These are phyloP conservation scores for Bombus affinis DNA, from an alignment of 1,140 invertebrate species.

Conservation along the genomic window DNA sequence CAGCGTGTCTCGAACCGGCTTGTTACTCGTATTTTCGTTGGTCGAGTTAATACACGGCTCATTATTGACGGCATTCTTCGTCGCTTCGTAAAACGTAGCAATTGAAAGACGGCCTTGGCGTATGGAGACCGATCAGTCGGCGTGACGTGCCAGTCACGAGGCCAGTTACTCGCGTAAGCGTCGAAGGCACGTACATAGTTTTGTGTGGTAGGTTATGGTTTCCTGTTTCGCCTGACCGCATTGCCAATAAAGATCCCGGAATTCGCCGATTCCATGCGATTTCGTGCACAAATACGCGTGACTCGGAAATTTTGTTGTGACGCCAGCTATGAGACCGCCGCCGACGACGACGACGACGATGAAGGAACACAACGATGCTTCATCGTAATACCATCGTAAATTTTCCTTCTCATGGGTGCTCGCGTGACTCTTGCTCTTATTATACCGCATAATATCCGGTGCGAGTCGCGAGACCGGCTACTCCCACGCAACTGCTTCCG, in stretches of 20 bases:
- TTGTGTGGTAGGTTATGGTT: constrained; percentile 55
- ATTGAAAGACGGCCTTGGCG: constrained; percentile 21
- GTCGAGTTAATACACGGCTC: neutral
- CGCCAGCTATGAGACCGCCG: constrained; percentile 4
- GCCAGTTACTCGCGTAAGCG: constrained; percentile 38
- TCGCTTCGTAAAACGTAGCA: neutral
- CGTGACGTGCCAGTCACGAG: constrained; percentile 53
- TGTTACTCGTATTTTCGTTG: neutral
- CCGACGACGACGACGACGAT: neutral
- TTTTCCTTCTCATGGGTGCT: constrained; percentile 51
- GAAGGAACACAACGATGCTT: neutral
- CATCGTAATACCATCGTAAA: constrained; percentile 27
- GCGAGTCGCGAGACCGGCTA: constrained; percentile 23
- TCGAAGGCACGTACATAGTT: constrained; percentile 35
- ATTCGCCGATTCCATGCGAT: constrained; percentile 3
- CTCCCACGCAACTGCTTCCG: constrained; percentile 61
- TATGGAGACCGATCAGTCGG: constrained; percentile 13
- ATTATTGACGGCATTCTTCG: constrained; percentile 11
- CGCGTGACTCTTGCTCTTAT: constrained; percentile 55
- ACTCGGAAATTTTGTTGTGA: constrained; percentile 13
- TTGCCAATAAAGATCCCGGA: constrained; percentile 12
- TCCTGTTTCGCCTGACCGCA: constrained; percentile 54
- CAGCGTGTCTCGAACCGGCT: too few relatives aligned
- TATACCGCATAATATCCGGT: constrained; percentile 50
- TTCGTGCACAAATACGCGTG: neutral